Conservation (phyloP, 2,113 vertebrate species). For the Orthonyx spaldingii region DNA sequence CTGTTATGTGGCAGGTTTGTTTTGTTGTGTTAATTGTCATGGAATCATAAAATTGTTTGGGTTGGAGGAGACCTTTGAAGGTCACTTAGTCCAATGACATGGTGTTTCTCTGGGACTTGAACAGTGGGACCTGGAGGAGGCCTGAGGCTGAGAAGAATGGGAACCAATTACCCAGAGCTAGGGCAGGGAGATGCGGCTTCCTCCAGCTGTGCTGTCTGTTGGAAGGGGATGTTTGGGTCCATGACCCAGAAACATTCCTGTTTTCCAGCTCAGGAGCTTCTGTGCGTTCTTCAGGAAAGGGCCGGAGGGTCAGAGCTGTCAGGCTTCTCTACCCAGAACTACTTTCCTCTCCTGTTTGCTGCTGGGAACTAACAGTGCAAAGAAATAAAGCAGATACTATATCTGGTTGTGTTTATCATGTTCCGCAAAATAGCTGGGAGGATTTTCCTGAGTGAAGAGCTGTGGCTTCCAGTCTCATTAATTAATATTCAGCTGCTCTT, state of each 20-base stretch:
- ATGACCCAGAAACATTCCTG: not conserved
- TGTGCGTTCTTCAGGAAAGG: not conserved
- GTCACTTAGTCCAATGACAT: accelerated
- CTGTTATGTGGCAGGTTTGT: accelerated
- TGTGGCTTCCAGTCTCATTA: not conserved
- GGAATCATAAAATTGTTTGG: not conserved
- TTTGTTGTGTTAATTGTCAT: not conserved
- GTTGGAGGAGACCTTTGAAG: not conserved
- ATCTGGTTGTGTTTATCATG: not conserved
- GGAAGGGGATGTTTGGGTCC: not conserved
- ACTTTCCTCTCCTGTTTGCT: not conserved
- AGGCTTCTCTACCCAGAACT: not conserved
- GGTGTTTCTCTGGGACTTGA: not conserved
- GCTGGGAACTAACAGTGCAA: not conserved
- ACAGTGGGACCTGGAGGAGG: not conserved
- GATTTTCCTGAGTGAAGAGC: not conserved
- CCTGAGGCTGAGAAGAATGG: too few species aligned
- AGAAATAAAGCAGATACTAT: not conserved
- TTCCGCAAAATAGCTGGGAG: not conserved
- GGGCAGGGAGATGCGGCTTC: not conserved
- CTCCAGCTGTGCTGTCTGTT: accelerated
- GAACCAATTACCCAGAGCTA: accelerated
- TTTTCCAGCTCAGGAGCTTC: not conserved
- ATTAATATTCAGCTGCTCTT: not conserved
- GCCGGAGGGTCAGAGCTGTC: not conserved